Base-by-base conservation (phyloP, 2,113 vertebrate genomes). In the Onychorhynchus coronatus region DNA sequence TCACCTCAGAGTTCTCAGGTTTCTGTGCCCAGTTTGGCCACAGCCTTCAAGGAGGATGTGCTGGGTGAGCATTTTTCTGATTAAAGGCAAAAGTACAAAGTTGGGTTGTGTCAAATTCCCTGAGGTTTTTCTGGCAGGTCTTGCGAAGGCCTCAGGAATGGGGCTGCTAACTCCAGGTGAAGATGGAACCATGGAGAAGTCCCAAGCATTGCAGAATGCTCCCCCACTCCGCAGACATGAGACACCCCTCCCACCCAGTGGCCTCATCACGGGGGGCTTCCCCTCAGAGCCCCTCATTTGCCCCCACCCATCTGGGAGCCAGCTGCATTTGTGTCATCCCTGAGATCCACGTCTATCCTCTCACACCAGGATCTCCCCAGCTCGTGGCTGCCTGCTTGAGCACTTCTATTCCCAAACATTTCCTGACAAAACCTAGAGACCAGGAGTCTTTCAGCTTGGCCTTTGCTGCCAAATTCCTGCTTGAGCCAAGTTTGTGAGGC, bases 111-210 rank as follows among this genome's bases (percentile, higher is more conserved):
- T 58, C 52, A 18, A 35, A 12, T 22, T 46, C 10, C 4, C n/a
- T 0, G 0, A 35, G 46, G 42, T 31, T 71, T 62, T 58, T 27
- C 74, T 41, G 33, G 20, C 30, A 53, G 41, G 23, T 16, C 37
- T 71, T 0, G 0, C 27, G 46, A 42, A 7, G 7, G n/a, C 5
- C 14, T 79, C 27, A 8, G 0, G 0, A 25, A 14, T 0, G 2
- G 30, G 30, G 25, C 49, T 16, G 49, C 37, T 35, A 37, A 22
- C 17, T 74, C 20, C 50, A 35, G 37, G 18, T 5, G 11, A 12
- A 53, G 53, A 8, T 1, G 3, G 65, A 42, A 19, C 1, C 1
- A 0, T 1, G 2, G 21, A 17, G 33, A 50, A 56, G 33, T 10
- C 28, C 19, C 11, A 23, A 58, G 27, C 6, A 2, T 16, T 3